Evolutionary conservation across 2,888 invertebrate species (phyloP), one percentile per base, ranked within the genome.

Genomic region (Synanthedon tipuliformis): DNA sequence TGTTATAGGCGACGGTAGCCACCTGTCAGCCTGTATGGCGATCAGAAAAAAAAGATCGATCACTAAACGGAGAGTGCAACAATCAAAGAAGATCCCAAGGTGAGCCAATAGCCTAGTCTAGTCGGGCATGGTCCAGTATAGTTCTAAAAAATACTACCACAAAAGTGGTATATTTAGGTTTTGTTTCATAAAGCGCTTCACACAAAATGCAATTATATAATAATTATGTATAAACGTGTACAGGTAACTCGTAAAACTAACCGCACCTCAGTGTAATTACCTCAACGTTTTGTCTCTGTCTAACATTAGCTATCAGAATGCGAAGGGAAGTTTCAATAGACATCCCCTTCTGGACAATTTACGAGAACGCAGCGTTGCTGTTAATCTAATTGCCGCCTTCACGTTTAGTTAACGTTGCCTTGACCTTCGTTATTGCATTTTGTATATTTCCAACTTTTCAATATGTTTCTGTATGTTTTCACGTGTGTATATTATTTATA

Each of bases 341-440:
- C 66, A 71, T 71, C 74, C 74, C 71, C 63, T 65, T 49, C 50
- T 59, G 66, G 67, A 81, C 83, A 82, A 82, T 83, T 83, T 81
- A 78, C 80, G 69, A 66, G 63, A 68, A 68, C 61, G 66, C 73
- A 68, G 67, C 73, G 73, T 70, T 71, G 64, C 71, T 68, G 73
- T 73, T 84, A 84, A 85, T 84, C 82, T 82, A 85, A 84, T 85
- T 81, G 80, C 70, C 79, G 77, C 81, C 76, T 80, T 73, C 75
- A 74, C 79, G 76, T 80, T 73, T 71, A 75, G 75, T 76, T 72
- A 63, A 59, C 65, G 66, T 75, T 67, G 77, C 81, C 82, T 81
- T 85, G 85, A 83, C 84, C 84, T 85, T 80, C 64, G 70, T 78
- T 78, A 81, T 82, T 83, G 82, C 78, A 75, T 78, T 83, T 81